Base-by-base conservation (phyloP, 2,888 invertebrate genomes). In the Tiphia femorata region DNA sequence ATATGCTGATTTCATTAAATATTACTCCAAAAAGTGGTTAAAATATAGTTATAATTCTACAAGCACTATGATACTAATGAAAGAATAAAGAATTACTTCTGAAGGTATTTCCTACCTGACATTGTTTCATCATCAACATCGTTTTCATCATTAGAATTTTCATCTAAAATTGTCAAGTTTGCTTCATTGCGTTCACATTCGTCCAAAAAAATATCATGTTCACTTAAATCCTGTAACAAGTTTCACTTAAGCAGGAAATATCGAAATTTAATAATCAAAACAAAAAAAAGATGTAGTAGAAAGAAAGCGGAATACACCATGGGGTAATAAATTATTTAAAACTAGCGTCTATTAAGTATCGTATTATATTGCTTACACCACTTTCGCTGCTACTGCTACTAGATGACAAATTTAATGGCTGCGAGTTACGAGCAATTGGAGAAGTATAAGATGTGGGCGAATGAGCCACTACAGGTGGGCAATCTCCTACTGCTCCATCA, bases 71-170 rank as follows among this genome's bases (percentile, higher is more conserved):
- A 5, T 3, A 37, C 7, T 12, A 29, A n/a, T 3, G 29, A 29
- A 10, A 5, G 5, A 29, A 29, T 29, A 4, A 5, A 12, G 12
- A 14, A 14, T 12, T 12, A 33, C 8, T 7, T 33, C 3, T n/a
- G n/a, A n/a, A n/a, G n/a, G n/a, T n/a, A n/a, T 41, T 7, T 19
- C 23, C 86, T 86, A 88, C 92, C 92, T 66, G 92, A 91, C 88
- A 94, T 93, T 2, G 93, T 92, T 83, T 94, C 93, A 67, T 93
- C 91, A 78, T 95, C 94, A 0, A 93, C 91, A 76, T 94, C 94
- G 77, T 94, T 95, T 80, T 95, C 95, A 77, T 94, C 94, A 72
- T 90, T 90, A 2, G 89, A 90, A 80, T 89, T 89, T 35, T 90
- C 90, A 64, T 90, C 91, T n/a, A 87, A 84, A 57, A 86, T 86